Percentiles rank a stretch among this genome's conserved stretches.
Conservation (phyloP, 2,113 vertebrate species). For the Ia io region DNA sequence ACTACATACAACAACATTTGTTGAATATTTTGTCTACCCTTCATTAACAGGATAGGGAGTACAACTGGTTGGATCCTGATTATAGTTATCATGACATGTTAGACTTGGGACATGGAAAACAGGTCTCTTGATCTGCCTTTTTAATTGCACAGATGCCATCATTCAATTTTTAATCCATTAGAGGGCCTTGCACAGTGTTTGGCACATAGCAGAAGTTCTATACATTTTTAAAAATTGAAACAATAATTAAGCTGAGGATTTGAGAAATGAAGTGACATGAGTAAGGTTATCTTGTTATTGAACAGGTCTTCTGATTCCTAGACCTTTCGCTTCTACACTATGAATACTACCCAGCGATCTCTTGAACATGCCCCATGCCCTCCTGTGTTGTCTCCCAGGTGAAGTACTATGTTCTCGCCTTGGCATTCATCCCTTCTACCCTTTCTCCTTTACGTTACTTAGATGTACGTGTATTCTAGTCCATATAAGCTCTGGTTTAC, state of each 20-base stretch:
- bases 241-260: not conserved
- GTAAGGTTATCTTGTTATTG: not conserved
- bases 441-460: not conserved
- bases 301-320: not conserved
- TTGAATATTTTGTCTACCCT: not conserved
- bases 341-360: not conserved
- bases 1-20: not conserved
- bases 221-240: not conserved
- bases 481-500: not conserved
- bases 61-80: not conserved
- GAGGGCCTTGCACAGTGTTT: not conserved
- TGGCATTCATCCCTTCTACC: not conserved
- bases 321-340: not conserved
- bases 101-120: not conserved
- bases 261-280: not conserved
- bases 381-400: not conserved
- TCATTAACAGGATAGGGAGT: not conserved
- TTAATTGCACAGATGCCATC: not conserved
- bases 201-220: not conserved
- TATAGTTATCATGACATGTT: not conserved
- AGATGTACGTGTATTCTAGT: not conserved
- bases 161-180: not conserved
- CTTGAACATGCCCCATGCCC: too few species aligned
- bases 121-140: not conserved
- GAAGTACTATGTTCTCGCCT: not conserved